Percentiles rank a stretch among this genome's conserved stretches.
Evolutionary conservation across 2,113 vertebrate genomes (phyloP).

Genomic region (Neogale vison): DNA sequence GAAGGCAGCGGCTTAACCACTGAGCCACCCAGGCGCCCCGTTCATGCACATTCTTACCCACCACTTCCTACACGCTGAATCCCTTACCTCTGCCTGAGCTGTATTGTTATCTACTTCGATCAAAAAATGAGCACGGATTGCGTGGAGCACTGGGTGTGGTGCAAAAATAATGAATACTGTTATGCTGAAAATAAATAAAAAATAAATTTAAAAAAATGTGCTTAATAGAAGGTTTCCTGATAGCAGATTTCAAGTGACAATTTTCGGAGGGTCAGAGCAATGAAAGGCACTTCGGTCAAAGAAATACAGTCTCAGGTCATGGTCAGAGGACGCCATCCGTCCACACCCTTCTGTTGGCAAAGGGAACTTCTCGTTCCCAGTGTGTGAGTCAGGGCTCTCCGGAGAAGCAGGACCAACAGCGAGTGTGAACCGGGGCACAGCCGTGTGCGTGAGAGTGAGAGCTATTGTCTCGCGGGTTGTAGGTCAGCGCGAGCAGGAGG

Average conservation of each 20-base stretch:
- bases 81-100: background rate
- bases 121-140: background rate
- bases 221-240: background rate
- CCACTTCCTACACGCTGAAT: fast-evolving
- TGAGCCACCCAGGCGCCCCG: too few relatives aligned
- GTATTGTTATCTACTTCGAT: too few relatives aligned
- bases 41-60: fast-evolving
- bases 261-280: background rate
- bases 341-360: too few relatives aligned
- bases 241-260: background rate
- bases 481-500: background rate
- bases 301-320: background rate
- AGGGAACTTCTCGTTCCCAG: background rate
- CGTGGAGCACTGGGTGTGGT: too few relatives aligned
- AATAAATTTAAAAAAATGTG: background rate
- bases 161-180: too few relatives aligned
- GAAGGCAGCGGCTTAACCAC: too few relatives aligned
- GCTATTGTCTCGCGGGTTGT: background rate
- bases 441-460: background rate
- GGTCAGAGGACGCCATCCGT: fast-evolving
- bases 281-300: background rate
- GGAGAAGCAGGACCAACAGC: background rate
- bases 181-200: too few relatives aligned
- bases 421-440: fast-evolving
- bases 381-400: too few relatives aligned